Percentiles rank a stretch among this genome's conserved stretches.
Conservation (phyloP, 2,113 vertebrate species). For the Agelaius tricolor region DNA sequence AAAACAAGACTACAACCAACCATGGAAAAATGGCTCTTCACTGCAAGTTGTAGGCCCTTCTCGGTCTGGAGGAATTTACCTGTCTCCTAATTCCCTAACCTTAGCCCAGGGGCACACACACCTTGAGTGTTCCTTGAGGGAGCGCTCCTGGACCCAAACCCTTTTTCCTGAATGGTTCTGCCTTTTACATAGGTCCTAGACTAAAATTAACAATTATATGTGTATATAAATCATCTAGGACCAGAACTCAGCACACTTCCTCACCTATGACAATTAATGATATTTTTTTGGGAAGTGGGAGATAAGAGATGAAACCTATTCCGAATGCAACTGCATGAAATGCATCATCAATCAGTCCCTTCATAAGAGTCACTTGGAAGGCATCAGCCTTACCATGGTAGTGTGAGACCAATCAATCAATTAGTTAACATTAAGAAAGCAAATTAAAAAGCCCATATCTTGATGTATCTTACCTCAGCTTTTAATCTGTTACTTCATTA, state of each 20-base stretch:
- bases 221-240: background rate
- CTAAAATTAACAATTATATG: background rate
- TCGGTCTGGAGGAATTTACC: background rate
- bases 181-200: background rate
- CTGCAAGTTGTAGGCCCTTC: background rate
- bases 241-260: background rate
- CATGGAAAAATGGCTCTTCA: background rate
- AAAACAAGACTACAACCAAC: background rate
- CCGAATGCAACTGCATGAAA: background rate
- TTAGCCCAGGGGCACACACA: background rate
- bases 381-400: background rate
- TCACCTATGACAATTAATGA: background rate
- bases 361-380: background rate
- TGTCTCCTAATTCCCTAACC: background rate
- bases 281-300: background rate
- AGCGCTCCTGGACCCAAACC: background rate
- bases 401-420: background rate
- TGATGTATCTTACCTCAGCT: background rate
- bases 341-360: background rate
- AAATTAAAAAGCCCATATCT: background rate
- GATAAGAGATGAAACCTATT: background rate
- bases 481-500: background rate
- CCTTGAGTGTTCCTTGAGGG: accelerated
- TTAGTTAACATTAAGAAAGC: background rate
- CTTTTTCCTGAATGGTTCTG: background rate